Evolutionary conservation across 2,113 vertebrate genomes (phyloP).

Genomic region (Climacteris rufus): DNA sequence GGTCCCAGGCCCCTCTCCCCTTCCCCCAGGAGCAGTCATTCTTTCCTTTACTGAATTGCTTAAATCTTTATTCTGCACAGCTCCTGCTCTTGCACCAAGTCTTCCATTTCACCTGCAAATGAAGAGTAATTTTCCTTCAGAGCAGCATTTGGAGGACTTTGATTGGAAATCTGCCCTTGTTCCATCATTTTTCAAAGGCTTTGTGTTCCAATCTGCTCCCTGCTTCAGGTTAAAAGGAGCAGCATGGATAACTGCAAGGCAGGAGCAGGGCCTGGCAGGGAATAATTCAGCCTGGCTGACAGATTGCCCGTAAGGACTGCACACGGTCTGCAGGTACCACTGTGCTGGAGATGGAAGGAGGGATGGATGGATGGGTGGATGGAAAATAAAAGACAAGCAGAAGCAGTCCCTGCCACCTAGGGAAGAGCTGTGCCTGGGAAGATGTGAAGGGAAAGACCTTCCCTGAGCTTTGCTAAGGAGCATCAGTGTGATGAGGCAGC

Average conservation of each 20-base stretch:
- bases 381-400: background rate
- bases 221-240: background rate
- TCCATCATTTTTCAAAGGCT: conserved; percentile 12
- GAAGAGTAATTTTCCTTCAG: conserved; percentile 19
- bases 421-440: background rate
- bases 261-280: background rate
- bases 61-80: background rate
- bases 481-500: background rate
- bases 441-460: background rate
- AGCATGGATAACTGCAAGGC: background rate
- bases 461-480: background rate
- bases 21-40: background rate
- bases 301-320: background rate
- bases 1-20: background rate
- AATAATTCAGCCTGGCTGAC: background rate
- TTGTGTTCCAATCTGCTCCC: background rate
- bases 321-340: background rate
- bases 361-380: background rate
- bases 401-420: background rate
- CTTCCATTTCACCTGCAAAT: background rate
- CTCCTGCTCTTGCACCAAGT: background rate
- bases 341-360: background rate
- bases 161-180: background rate
- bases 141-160: background rate
- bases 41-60: background rate